These are phyloP conservation scores for Nothoprocta perdicaria DNA, from an alignment of 2,113 vertebrate species.

Conservation along the genomic window DNA sequence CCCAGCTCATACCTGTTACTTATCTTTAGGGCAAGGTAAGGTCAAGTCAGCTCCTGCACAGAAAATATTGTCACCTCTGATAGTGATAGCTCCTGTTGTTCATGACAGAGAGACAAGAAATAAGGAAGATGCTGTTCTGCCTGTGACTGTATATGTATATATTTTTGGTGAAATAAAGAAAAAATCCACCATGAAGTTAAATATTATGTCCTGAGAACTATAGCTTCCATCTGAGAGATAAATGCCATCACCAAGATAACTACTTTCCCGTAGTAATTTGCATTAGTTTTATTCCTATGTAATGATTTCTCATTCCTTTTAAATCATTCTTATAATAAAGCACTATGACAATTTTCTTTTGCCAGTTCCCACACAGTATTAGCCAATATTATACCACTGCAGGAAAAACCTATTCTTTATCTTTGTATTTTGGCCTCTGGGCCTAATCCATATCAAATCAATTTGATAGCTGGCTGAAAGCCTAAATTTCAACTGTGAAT, in stretches of 20 bases:
- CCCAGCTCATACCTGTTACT: background rate
- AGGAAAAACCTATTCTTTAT: background rate
- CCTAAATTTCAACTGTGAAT: background rate
- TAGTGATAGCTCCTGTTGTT: background rate
- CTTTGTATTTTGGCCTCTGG: background rate
- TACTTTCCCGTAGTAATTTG: background rate
- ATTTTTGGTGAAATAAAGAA: background rate
- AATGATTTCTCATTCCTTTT: background rate
- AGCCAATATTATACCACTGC: background rate
- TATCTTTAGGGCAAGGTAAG: background rate
- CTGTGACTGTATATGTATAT: background rate
- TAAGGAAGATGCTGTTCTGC: background rate
- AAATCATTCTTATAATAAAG: background rate
- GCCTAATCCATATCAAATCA: slow-evolving; percentile 1
- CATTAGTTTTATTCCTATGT: background rate
- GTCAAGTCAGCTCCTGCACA: background rate
- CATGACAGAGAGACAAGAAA: background rate
- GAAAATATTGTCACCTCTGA: background rate
- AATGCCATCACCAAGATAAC: background rate
- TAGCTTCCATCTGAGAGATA: background rate
- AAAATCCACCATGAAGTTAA: background rate
- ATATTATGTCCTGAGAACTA: background rate
- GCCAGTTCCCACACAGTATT: background rate
- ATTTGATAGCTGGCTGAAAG: background rate
- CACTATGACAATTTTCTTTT: background rate